These are phyloP conservation scores for Choloepus didactylus DNA, from an alignment of 2,797 vertebrate genomes.

Conservation along the genomic window DNA sequence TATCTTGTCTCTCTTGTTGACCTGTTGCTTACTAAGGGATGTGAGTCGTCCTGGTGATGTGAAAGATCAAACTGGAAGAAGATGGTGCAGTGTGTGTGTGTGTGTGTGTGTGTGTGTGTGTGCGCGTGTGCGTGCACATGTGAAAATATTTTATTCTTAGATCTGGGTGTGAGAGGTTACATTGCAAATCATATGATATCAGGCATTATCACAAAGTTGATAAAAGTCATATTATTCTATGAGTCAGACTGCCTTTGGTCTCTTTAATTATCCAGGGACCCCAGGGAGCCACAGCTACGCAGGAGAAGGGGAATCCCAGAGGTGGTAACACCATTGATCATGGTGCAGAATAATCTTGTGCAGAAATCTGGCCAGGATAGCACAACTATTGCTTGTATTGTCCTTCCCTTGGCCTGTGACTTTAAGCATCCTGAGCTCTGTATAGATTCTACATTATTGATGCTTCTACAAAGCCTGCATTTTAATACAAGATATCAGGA, in stretches of 20 bases:
- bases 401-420: conserved; percentile 53
- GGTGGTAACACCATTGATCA: conserved; percentile 27
- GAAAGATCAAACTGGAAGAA: background rate
- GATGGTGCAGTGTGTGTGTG: background rate
- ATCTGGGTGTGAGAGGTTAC: conserved; percentile 1
- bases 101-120: background rate
- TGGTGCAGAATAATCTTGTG: conserved; percentile 37
- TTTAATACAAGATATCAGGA: conserved; percentile 69
- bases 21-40: background rate
- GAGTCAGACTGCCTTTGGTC: background rate
- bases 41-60: background rate
- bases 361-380: conserved; percentile 68
- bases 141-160: background rate
- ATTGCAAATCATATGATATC: background rate
- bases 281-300: background rate
- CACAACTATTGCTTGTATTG: conserved; percentile 32
- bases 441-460: conserved; percentile 58
- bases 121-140: too few species aligned
- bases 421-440: conserved; percentile 29
- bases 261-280: conserved; percentile 42
- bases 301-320: conserved; percentile 58
- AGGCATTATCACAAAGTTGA: background rate
- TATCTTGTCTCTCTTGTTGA: background rate
- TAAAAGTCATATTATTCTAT: conserved; percentile 60
- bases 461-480: conserved; percentile 67